Percentiles rank a stretch among this genome's conserved stretches.
phyloP scores from a whole-genome alignment of 2,797 vertebrate genomes.

The Dendrocincla fuliginosa region DNA sequence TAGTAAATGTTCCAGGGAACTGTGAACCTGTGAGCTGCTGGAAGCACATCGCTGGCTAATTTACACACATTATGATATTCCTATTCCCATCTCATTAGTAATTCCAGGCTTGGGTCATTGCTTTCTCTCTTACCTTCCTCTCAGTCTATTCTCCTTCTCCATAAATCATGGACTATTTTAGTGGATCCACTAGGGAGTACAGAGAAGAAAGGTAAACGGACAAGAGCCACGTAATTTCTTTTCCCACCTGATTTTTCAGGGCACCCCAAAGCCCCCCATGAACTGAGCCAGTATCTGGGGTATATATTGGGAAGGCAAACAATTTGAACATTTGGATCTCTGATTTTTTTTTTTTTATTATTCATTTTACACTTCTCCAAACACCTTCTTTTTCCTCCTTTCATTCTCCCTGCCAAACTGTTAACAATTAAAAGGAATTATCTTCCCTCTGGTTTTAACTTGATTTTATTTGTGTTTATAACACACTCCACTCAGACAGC shows the following conservation, averaged over 20 bases:
- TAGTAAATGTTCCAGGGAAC: not conserved
- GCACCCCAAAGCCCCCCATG: fast-evolving
- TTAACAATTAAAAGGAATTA: slow-evolving; percentile 66
- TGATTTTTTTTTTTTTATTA: not conserved
- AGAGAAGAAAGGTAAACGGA: slow-evolving; percentile 24
- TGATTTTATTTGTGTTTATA: slow-evolving; percentile 65
- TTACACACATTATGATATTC: slow-evolving; percentile 32
- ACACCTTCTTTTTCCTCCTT: slow-evolving; percentile 14
- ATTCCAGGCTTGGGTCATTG: slow-evolving; percentile 23
- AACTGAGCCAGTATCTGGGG: not conserved
- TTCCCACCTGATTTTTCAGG: not conserved
- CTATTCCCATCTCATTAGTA: slow-evolving; percentile 48
- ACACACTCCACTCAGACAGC: slow-evolving; percentile 8
- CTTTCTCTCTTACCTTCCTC: not conserved
- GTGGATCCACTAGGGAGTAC: not conserved
- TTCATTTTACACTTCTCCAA: not conserved
- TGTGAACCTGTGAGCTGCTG: not conserved
- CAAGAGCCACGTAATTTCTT: not conserved
- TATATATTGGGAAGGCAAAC: not conserved
- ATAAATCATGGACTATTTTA: slow-evolving; percentile 45
- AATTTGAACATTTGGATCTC: not conserved
- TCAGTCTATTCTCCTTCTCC: not conserved
- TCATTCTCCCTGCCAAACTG: slow-evolving; percentile 11
- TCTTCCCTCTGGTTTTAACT: slow-evolving; percentile 55
- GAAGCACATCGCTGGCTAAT: not conserved